A percentile compares a stretch with the other conserved stretches of the same genome.
These are phyloP conservation scores for Holothuria scabra DNA, from an alignment of 53 echinoderm and acorn worm genomes.

Conservation along the genomic window DNA sequence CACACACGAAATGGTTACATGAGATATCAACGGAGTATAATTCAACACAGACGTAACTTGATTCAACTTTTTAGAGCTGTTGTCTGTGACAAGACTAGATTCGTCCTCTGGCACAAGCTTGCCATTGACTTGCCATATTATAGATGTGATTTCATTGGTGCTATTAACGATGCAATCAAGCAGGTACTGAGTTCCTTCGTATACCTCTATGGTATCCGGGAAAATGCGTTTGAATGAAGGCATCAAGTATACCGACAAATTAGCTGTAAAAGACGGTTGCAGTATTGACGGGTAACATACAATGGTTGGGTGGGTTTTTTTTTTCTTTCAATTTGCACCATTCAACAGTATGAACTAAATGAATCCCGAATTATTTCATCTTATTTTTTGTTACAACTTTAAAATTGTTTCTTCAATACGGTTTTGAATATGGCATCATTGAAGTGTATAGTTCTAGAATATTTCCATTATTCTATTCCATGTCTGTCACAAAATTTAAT, in stretches of 20 bases:
- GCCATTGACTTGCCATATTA: slow-evolving; percentile 12
- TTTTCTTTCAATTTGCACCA: no score
- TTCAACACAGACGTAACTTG: slow-evolving; percentile 2
- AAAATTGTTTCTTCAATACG: no score
- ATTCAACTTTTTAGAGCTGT: background rate
- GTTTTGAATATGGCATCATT: no score
- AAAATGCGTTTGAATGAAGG: background rate
- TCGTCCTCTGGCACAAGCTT: background rate
- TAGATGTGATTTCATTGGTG: background rate
- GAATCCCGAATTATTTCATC: no score
- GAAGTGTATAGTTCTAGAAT: no score
- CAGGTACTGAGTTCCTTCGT: background rate
- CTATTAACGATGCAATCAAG: slow-evolving; percentile 17
- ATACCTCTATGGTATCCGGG: slow-evolving; percentile 16
- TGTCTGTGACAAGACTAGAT: background rate
- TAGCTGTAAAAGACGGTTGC: background rate
- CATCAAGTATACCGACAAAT: slow-evolving; percentile 6
- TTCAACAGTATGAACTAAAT: no score
- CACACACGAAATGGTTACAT: slow-evolving; percentile 5
- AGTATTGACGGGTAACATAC: no score
- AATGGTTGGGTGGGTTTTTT: no score
- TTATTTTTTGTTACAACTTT: no score
- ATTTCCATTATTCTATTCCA: no score
- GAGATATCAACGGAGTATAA: background rate
- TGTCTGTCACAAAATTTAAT: no score